Conservation (phyloP, 2,113 vertebrate species). For the Rhizomys pruinosus region DNA sequence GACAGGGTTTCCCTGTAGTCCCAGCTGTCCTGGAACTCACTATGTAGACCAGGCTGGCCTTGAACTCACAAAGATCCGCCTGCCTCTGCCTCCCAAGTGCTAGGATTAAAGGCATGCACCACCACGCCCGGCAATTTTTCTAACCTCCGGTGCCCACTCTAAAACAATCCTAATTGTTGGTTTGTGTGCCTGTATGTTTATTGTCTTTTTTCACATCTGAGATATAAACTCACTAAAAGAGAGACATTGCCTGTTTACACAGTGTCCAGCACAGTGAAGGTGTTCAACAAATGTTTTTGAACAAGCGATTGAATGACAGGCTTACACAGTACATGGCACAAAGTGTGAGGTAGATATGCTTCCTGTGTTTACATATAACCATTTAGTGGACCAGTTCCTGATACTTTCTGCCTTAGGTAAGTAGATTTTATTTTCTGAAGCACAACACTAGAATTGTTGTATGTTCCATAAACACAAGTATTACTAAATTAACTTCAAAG, state of each 20-base stretch:
- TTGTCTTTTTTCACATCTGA: background rate
- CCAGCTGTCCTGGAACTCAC: too few relatives aligned
- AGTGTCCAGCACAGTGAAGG: background rate
- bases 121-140: too few relatives aligned
- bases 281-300: background rate
- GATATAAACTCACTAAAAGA: background rate
- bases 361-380: background rate
- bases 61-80: too few relatives aligned
- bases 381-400: background rate
- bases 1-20: too few relatives aligned
- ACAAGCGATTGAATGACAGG: background rate
- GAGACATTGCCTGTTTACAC: background rate
- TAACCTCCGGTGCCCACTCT: background rate
- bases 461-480: constrained; percentile 9
- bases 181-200: background rate
- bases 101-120: too few relatives aligned
- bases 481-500: constrained; percentile 7
- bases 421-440: background rate
- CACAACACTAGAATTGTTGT: background rate
- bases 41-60: too few relatives aligned
- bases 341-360: background rate
- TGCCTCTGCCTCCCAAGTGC: too few relatives aligned
- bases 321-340: background rate
- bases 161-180: background rate
- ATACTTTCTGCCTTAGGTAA: background rate